phyloP scores from a whole-genome alignment of 2,113 vertebrate species.

The Burhinus bistriatus region DNA sequence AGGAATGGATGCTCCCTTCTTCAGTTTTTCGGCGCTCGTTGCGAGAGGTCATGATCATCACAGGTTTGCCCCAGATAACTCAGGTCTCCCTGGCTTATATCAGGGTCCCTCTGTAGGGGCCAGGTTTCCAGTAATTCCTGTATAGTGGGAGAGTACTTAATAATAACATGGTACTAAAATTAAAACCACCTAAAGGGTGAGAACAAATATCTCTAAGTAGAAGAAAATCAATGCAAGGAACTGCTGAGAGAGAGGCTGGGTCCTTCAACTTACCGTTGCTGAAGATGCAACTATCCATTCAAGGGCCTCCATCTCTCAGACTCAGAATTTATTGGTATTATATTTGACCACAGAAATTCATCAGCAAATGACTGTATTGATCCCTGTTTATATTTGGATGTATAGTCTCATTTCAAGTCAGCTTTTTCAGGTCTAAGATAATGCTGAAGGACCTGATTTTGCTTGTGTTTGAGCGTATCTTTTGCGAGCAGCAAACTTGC shows the following conservation, averaged over 20 bases:
- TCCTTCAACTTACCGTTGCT: neutral
- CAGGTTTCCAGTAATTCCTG: neutral
- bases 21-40: neutral
- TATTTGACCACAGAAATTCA: neutral
- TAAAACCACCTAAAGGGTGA: neutral
- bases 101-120: accelerated
- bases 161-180: neutral
- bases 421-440: neutral
- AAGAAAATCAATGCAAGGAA: neutral
- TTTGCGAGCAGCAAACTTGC: neutral
- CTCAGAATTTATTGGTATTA: neutral
- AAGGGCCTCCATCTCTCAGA: neutral
- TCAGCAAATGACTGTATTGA: slow-evolving; percentile 18
- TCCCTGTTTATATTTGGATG: neutral
- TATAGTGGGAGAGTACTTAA: neutral
- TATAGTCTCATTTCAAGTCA: neutral
- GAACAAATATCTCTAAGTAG: neutral
- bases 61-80: neutral
- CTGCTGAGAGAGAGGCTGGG: neutral
- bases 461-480: neutral
- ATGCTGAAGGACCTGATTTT: neutral
- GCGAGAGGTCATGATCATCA: accelerated
- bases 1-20: accelerated
- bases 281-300: neutral
- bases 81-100: accelerated